Percentiles rank a stretch among this genome's conserved stretches.
phyloP scores from a whole-genome alignment of 2,797 vertebrate species.

The Halcyon smyrnensis region DNA sequence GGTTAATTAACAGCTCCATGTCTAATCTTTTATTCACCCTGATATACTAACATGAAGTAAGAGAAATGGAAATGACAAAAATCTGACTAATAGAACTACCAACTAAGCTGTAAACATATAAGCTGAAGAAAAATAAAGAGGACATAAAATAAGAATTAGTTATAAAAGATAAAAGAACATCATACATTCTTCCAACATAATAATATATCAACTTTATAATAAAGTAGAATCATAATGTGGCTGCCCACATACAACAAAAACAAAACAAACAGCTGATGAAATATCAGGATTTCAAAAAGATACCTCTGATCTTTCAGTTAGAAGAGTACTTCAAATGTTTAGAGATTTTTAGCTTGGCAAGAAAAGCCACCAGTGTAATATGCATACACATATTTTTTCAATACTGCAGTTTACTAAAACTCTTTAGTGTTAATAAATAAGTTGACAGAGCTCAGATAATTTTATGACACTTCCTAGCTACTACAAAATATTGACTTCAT shows the following conservation, averaged over 20 bases:
- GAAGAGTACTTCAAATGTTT: conserved; percentile 64
- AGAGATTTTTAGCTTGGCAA: conserved; percentile 70
- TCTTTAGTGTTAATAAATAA: conserved; percentile 70
- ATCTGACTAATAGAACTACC: conserved; percentile 41
- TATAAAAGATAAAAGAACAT: conserved; percentile 69
- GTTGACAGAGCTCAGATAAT: conserved; percentile 69
- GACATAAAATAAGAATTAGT: conserved; percentile 69
- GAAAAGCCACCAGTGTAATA: conserved; percentile 60
- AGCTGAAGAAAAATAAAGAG: conserved; percentile 48
- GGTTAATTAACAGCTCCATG: not conserved
- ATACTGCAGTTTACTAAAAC: conserved; percentile 62
- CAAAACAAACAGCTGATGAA: conserved; percentile 63
- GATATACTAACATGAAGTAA: conserved; percentile 24
- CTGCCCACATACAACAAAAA: conserved; percentile 55
- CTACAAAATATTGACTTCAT: conserved; percentile 59
- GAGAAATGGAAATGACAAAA: conserved; percentile 43
- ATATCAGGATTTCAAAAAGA: conserved; percentile 69
- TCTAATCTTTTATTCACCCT: not conserved
- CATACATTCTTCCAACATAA: conserved; percentile 49
- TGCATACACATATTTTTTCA: conserved; percentile 59
- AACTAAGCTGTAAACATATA: conserved; percentile 46
- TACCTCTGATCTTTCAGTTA: conserved; percentile 73
- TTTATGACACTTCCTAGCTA: conserved; percentile 59
- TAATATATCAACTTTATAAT: conserved; percentile 44
- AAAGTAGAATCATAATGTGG: conserved; percentile 64